Evolutionary conservation across 1,140 invertebrate genomes (phyloP), one percentile per base, ranked within the genome.

Genomic region (Epicauta chinensis): DNA sequence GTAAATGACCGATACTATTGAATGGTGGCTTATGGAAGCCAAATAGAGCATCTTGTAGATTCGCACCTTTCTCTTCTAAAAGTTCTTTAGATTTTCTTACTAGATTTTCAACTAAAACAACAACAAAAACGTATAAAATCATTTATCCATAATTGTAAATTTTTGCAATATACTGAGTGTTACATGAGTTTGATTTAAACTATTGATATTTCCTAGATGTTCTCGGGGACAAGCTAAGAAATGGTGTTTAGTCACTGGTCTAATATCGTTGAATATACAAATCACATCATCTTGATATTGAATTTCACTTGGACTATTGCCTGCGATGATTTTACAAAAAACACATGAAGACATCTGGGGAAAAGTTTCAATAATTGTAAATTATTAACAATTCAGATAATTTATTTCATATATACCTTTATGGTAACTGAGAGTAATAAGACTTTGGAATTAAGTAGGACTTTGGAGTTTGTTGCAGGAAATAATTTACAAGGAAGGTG

Each of bases 11-110:
- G 0, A 97, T 78, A 5, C 82, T 83, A 40, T 86, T 83, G 69
- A 94, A 95, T 0, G 93, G 93, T 14, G 93, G 91, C 84, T 89
- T 89, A 65, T 96, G 92, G 68, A 93, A 96, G 1, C 93, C 93
- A 39, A 88, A 80, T 35, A 86, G 77, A 2, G 74, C 74, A 61
- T 84, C 80, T 2, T 71, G 62, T 2, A 75, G 43, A 48, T 79
- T 65, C 11, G 80, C 68, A 17, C 70, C 72, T 51, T 80, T 70
- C 17, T 79, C 72, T 40, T 69, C 58, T 4, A 81, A 54, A 16
- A 82, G 69, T 55, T 46, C 31, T 49, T 50, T 55, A 55, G 56
- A 35, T 9, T 56, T 54, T 16, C 12, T 10, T 31, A 51, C 59
- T 16, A 39, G 30, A n/a, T 40, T 16, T 34, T 53, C 30, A 41